phyloP scores from a whole-genome alignment of 1,140 invertebrate genomes.

The Dendrolimus punctatus region DNA sequence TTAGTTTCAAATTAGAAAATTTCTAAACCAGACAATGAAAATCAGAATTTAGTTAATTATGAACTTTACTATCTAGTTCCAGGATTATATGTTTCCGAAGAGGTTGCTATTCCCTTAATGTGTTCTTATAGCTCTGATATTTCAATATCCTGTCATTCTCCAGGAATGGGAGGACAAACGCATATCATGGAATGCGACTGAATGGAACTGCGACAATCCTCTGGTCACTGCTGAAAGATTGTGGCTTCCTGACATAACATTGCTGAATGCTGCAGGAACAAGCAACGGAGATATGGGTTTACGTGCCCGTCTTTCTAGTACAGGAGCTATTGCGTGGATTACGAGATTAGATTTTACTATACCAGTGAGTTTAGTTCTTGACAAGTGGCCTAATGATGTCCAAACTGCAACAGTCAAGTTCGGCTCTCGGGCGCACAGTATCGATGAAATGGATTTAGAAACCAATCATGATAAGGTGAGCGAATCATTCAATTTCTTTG shows the following conservation, averaged over 20 bases:
- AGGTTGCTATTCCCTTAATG: no score
- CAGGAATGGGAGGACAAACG: constrained; percentile 51
- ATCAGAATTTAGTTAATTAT: no score
- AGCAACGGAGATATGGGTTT: constrained; percentile 18
- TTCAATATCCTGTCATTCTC: constrained; percentile 4
- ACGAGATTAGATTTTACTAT: constrained; percentile 30
- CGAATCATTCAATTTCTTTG: constrained; percentile 1
- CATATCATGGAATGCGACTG: constrained; percentile 40
- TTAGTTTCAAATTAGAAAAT: no score
- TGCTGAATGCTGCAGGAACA: constrained; percentile 32
- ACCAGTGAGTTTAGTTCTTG: constrained; percentile 30
- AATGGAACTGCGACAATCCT: constrained; percentile 33
- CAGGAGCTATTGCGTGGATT: constrained; percentile 33
- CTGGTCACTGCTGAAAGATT: constrained; percentile 32
- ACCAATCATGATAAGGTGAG: constrained; percentile 24
- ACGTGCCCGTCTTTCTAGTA: constrained; percentile 29
- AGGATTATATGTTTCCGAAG: no score
- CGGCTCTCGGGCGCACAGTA: constrained; percentile 28
- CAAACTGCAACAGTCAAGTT: constrained; percentile 38
- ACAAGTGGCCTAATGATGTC: constrained; percentile 40
- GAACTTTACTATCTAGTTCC: no score
- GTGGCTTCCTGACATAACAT: constrained; percentile 45
- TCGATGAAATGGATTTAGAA: constrained; percentile 26
- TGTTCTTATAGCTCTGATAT: not conserved
- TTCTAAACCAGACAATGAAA: no score